Base-by-base conservation (phyloP, 2,797 vertebrate genomes). In the Cygnus olor region DNA sequence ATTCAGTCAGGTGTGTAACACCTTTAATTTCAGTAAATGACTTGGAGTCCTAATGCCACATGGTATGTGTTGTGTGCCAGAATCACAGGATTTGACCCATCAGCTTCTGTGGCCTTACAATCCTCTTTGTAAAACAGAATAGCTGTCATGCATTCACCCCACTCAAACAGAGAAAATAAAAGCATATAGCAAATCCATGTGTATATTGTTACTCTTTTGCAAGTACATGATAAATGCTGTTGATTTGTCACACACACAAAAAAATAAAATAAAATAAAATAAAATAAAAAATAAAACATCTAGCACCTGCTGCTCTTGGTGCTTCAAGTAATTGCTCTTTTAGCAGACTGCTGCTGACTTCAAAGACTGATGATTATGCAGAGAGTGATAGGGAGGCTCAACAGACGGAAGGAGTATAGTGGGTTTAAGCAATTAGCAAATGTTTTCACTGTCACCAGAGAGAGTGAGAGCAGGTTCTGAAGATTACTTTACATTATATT, bases 241-340 rank as follows among this genome's bases (percentile, higher is more conserved):
- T 88, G 72, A 38, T 24, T 9, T 34, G 36, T 58, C 70, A 79
- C 40, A 64, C 60, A 70, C 28, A 69, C 61, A 65, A 16, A n/a
- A 90, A n/a, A 63, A 49, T 36, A 36, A 36, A 36, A 36, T 36
- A 36, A 36, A 36, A 36, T 36, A 49, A 47, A 66, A 63, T 36
- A 36, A 36, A 36, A 36, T 36, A 49, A 47, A 66, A 63, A 65
- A 12, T 27, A 87, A n/a, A 63, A 49, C 30, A 32, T 87, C 51
- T 53, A 85, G 24, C 76, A 87, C 81, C 60, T 82, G 84, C 81
- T 68, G 71, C 71, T 93, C 68, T 11, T 66, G n/a, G 24, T 89
- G 36, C 84, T 95, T 94, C 87, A 80, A 18, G 45, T 90, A 93
- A 93, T 89, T 92, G 74, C 47, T 83, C 76, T 60, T 34, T 60